Conservation (phyloP, 2,888 invertebrate genomes). For the Trachelus tabidus region DNA sequence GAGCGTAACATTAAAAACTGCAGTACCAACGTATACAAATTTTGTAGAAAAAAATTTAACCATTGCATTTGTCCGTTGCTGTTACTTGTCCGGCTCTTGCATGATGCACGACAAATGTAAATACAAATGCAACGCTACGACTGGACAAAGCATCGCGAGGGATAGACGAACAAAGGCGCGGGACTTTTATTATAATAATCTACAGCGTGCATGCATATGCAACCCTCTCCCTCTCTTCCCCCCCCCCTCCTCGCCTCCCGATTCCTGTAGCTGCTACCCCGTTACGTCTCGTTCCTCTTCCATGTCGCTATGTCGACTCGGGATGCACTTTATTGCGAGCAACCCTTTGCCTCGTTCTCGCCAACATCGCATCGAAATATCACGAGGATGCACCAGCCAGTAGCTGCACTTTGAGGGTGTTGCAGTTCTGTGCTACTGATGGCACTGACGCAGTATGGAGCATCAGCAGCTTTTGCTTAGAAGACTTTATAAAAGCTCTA, state of each 20-base stretch:
- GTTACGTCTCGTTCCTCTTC: not conserved
- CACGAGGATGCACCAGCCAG: not conserved
- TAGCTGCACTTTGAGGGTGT: too few species aligned
- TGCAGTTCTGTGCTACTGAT: too few species aligned
- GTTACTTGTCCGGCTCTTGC: slow-evolving; percentile 3
- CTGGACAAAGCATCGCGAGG: slow-evolving; percentile 32
- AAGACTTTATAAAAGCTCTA: too few species aligned
- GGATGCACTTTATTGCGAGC: slow-evolving; percentile 2
- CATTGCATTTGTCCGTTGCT: slow-evolving; percentile 38
- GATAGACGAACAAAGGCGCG: slow-evolving; percentile 38
- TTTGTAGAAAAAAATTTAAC: slow-evolving; percentile 11
- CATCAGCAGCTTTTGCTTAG: too few species aligned
- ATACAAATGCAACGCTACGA: slow-evolving; percentile 24
- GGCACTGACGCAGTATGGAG: too few species aligned
- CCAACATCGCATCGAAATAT: not conserved
- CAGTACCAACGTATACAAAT: too few species aligned
- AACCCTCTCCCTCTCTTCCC: slow-evolving; percentile 3
- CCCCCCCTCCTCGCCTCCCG: not conserved
- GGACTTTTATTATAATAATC: slow-evolving; percentile 56
- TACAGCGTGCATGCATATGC: slow-evolving; percentile 29
- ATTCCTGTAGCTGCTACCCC: not conserved
- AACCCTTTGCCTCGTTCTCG: not conserved
- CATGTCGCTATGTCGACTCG: not conserved
- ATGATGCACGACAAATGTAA: slow-evolving; percentile 41
- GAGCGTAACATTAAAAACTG: too few species aligned